Base-by-base conservation (phyloP, 2,797 vertebrate genomes). In the Acipenser transmontanus region DNA sequence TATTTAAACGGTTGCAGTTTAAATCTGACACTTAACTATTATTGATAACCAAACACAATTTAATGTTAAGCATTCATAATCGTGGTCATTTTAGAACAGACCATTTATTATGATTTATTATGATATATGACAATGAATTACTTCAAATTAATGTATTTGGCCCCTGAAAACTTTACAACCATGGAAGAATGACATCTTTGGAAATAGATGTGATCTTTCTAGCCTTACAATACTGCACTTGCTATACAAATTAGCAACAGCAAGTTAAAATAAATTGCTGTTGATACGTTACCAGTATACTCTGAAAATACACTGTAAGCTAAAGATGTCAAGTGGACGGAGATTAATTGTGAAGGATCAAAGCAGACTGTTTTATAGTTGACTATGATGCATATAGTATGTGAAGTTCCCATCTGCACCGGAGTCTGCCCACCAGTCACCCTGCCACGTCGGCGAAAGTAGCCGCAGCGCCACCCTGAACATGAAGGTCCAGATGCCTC, bases 341-440 rank as follows among this genome's bases (percentile, higher is more conserved):
- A 87, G 82, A 92, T 89, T 63, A 64, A 76, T 87, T 82, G 84
- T 86, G 90, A 92, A 87, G 81, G 83, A 78, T 87, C 76, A 74
- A 72, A 71, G 81, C 84, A 83, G 76, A 96, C 94, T 92, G 89
- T 81, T 91, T 87, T 88, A 83, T 88, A 84, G 88, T 82, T 80
- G 82, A 77, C 81, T 79, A 73, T 92, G 93, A 94, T 88, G 85
- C 83, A 82, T 83, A 93, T 91, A 89, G 79, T 83, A 89, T 92
- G 91, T 89, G 93, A 95, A 92, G 87, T 90, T 85, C 91, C 91
- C 92, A 89, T 95, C 93, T 93, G 93, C 85, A 82, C 90, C 89
- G 90, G 91, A 88, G 93, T 95, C 93, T 94, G 89, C 91, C 93
- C 93, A 96, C 93, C 94, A 95, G 95, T 92, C 87, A 91, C 77